Conservation (phyloP, 2,888 invertebrate genomes). For the Cerastis leucographa region DNA sequence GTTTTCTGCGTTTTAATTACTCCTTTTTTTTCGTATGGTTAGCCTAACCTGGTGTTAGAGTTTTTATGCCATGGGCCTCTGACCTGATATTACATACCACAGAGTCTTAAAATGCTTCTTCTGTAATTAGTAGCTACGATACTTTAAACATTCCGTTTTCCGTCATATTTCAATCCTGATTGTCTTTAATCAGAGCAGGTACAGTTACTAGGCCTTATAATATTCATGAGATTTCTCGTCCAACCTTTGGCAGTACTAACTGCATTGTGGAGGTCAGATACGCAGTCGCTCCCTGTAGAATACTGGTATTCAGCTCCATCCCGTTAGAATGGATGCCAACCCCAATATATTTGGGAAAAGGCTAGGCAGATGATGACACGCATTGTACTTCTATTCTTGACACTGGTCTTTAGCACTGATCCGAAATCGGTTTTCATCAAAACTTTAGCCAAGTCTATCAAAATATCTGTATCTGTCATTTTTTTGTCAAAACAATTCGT, state of each 20-base stretch:
- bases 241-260: neutral
- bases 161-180: neutral
- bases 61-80: no score
- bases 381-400: no score
- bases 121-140: neutral
- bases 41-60: no score
- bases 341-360: no score
- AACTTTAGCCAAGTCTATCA: neutral
- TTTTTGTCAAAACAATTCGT: neutral
- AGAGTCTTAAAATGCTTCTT: neutral
- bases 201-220: neutral
- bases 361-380: no score
- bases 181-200: neutral
- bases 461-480: neutral
- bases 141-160: neutral
- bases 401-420: no score
- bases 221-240: neutral
- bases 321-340: no score
- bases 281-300: no score
- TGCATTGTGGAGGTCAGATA: no score
- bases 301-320: no score
- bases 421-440: neutral
- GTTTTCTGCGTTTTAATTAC: neutral
- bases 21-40: no score
- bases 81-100: no score